phyloP scores from a whole-genome alignment of 2,797 vertebrate species.

The Micromesistius poutassou region DNA sequence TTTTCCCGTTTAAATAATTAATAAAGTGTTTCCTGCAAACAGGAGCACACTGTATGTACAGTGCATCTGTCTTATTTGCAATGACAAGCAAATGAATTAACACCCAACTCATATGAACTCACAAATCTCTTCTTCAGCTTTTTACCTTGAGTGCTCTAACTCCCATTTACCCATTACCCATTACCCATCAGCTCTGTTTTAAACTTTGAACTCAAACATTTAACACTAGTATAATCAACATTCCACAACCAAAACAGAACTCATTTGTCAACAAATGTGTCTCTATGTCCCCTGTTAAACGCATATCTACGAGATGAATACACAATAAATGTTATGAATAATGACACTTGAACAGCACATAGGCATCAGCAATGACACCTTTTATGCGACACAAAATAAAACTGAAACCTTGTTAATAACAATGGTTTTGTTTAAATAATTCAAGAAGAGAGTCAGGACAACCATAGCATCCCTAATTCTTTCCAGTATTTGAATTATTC shows the following conservation, averaged over 20 bases:
- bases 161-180: background rate
- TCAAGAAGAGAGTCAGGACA: background rate
- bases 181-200: no score
- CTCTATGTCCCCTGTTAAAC: background rate
- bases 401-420: background rate
- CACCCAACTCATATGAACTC: background rate
- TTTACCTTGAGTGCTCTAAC: background rate
- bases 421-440: background rate
- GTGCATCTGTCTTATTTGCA: background rate
- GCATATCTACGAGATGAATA: background rate
- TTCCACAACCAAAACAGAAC: background rate
- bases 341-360: background rate
- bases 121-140: background rate
- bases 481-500: background rate
- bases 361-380: no score
- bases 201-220: no score
- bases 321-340: background rate
- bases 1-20: slow-evolving; percentile 15
- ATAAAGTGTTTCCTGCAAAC: background rate
- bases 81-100: background rate
- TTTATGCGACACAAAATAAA: background rate
- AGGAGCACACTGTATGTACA: background rate
- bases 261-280: background rate
- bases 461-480: background rate
- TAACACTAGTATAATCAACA: no score